Conservation (phyloP, 2,113 vertebrate species). For the Ranitomeya imitator region DNA sequence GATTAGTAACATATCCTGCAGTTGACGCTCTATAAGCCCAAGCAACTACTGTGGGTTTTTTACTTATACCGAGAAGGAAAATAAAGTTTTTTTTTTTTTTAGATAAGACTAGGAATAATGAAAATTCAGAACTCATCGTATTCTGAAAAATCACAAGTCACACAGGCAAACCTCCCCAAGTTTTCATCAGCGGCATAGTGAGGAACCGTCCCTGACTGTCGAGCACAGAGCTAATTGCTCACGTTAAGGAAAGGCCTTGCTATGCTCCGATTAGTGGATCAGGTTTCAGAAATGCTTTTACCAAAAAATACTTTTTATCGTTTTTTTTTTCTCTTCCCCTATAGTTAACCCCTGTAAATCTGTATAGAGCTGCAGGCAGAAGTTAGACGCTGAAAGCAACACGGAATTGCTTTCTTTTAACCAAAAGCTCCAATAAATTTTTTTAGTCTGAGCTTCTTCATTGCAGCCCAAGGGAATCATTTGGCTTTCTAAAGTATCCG, state of each 20-base stretch:
- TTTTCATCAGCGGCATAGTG: no score
- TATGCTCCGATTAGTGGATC: conserved; percentile 8
- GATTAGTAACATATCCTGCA: conserved; percentile 64
- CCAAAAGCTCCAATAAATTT: conserved; percentile 3
- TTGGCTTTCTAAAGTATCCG: conserved; percentile 49
- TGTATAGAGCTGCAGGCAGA: background rate
- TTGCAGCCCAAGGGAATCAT: conserved; percentile 34
- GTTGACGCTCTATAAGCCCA: conserved; percentile 54
- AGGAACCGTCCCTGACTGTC: background rate
- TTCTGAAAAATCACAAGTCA: background rate
- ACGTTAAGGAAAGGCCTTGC: background rate
- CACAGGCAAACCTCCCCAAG: background rate
- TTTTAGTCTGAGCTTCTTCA: background rate
- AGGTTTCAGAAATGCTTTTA: conserved; percentile 27
- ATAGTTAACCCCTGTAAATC: background rate
- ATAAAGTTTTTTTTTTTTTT: conserved; percentile 54
- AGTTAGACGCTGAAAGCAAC: background rate
- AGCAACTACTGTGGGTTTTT: conserved; percentile 20
- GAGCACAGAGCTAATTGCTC: background rate
- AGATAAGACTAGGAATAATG: conserved; percentile 6
- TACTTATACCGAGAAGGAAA: conserved; percentile 11
- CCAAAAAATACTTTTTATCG: background rate
- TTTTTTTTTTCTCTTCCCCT: background rate
- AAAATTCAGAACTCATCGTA: background rate
- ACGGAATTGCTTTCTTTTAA: background rate